Conservation (phyloP, 2,888 invertebrate genomes). For the Caenorhabditis zanzibari region DNA sequence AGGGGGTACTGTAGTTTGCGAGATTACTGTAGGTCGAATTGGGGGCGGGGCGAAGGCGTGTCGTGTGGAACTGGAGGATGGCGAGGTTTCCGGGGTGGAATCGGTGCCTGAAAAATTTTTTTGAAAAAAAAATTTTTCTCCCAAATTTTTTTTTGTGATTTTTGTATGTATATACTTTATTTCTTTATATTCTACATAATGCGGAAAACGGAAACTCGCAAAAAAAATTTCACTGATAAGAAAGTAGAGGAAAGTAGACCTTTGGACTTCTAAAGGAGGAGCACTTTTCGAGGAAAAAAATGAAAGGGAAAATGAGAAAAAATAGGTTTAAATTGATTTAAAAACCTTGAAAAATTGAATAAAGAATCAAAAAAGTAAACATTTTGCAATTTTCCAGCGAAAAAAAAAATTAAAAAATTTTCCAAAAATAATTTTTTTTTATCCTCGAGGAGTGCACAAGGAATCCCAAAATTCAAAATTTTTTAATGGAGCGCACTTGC, state of each 20-base stretch:
- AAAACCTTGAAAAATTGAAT: no score
- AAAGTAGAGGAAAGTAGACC: conserved; percentile 41
- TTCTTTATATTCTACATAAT: background rate
- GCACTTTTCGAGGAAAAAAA: conserved; percentile 5
- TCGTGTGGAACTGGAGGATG: conserved; percentile 50
- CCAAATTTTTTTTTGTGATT: background rate
- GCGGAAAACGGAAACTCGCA: conserved; percentile 16
- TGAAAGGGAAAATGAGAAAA: no score
- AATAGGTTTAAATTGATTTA: no score
- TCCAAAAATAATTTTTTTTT: background rate
- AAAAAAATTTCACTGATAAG: conserved; percentile 18
- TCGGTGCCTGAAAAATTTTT: conserved; percentile 36
- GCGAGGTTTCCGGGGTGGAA: conserved; percentile 65
- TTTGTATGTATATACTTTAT: background rate
- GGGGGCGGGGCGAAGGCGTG: conserved; percentile 59
- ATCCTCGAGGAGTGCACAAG: no score
- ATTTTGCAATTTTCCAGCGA: no score
- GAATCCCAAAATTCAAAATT: no score
- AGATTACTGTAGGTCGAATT: conserved; percentile 4
- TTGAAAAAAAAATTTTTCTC: no score
- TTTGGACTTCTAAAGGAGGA: conserved; percentile 34
- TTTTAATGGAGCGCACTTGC: no score
- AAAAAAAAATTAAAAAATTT: no score
- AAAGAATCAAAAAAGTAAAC: no score
- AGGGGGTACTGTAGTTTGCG: conserved; percentile 13